Percentiles rank a stretch among this genome's conserved stretches.
These are phyloP conservation scores for Drosophila borealis DNA, from an alignment of 2,888 invertebrate species.

Conservation along the genomic window DNA sequence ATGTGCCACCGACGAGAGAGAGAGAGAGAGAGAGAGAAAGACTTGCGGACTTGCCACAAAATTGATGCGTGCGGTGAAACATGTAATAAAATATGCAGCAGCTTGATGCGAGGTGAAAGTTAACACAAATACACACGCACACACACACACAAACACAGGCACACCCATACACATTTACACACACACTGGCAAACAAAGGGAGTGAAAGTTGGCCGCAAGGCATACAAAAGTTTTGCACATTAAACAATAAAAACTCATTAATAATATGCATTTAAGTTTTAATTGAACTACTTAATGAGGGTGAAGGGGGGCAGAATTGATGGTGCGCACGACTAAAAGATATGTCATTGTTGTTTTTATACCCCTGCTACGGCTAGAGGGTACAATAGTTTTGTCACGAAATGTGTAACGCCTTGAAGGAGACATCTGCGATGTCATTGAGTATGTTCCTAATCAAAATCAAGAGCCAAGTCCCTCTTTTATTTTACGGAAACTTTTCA, in stretches of 20 bases:
- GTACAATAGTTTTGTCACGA: too few species aligned
- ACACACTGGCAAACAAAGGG: not conserved
- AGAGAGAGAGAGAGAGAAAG: not conserved
- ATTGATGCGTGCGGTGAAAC: slow-evolving; percentile 58
- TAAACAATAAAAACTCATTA: slow-evolving; percentile 80
- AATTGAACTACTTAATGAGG: slow-evolving; percentile 77
- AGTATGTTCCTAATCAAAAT: too few species aligned
- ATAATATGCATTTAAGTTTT: slow-evolving; percentile 77
- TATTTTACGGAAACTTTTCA: too few species aligned
- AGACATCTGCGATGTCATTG: too few species aligned
- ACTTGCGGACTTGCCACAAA: slow-evolving; percentile 20
- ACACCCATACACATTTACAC: not conserved
- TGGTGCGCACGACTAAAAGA: slow-evolving; percentile 17
- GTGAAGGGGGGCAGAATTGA: not conserved
- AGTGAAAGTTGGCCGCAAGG: slow-evolving; percentile 54
- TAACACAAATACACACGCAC: slow-evolving; percentile 7
- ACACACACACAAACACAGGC: not conserved
- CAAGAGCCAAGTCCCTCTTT: too few species aligned
- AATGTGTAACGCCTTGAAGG: too few species aligned
- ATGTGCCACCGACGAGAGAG: slow-evolving; percentile 26
- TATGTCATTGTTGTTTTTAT: slow-evolving; percentile 21
- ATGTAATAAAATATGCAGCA: slow-evolving; percentile 62
- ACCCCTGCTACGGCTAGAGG: not conserved
- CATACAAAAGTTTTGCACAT: slow-evolving; percentile 60
- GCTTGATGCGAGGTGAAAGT: slow-evolving; percentile 30